Evolutionary conservation across 2,797 vertebrate genomes (phyloP).

Genomic region (Fistularia tabacaria): DNA sequence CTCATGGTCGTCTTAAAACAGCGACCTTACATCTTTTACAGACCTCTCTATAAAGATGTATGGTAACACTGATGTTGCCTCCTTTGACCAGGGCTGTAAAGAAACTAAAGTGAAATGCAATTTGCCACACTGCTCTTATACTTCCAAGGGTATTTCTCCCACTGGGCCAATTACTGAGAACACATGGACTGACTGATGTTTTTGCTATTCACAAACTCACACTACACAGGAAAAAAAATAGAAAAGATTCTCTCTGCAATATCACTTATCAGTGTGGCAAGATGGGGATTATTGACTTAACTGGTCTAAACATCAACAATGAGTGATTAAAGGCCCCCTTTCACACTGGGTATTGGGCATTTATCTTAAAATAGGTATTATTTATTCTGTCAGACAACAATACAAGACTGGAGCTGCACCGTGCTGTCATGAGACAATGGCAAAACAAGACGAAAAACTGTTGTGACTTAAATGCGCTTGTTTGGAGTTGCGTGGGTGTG

Average conservation of each 20-base stretch:
- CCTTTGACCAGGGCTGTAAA: slow-evolving; percentile 22
- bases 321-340: slow-evolving; percentile 43
- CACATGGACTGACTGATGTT: slow-evolving; percentile 32
- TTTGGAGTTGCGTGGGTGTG: slow-evolving; percentile 44
- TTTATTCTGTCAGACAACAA: slow-evolving; percentile 43
- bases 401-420: slow-evolving; percentile 2
- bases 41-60: slow-evolving; percentile 11
- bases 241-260: slow-evolving; percentile 44
- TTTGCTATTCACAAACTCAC: slow-evolving; percentile 34
- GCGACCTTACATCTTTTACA: slow-evolving; percentile 7
- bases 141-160: slow-evolving; percentile 19
- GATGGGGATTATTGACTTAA: slow-evolving; percentile 68
- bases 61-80: slow-evolving; percentile 5
- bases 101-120: slow-evolving; percentile 9
- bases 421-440: not conserved
- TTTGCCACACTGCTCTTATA: slow-evolving; percentile 48
- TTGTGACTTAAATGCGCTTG: slow-evolving; percentile 58
- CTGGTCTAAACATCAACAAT: slow-evolving; percentile 66
- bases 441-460: slow-evolving; percentile 43
- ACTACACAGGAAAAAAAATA: slow-evolving; percentile 26
- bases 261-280: slow-evolving; percentile 63
- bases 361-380: slow-evolving; percentile 46
- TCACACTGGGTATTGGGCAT: slow-evolving; percentile 47
- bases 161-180: slow-evolving; percentile 36
- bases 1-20: too few relatives aligned